A percentile compares a stretch with the other conserved stretches of the same genome.
These are phyloP conservation scores for Phaonia tiefii DNA, from an alignment of 2,888 invertebrate genomes.

Conservation along the genomic window DNA sequence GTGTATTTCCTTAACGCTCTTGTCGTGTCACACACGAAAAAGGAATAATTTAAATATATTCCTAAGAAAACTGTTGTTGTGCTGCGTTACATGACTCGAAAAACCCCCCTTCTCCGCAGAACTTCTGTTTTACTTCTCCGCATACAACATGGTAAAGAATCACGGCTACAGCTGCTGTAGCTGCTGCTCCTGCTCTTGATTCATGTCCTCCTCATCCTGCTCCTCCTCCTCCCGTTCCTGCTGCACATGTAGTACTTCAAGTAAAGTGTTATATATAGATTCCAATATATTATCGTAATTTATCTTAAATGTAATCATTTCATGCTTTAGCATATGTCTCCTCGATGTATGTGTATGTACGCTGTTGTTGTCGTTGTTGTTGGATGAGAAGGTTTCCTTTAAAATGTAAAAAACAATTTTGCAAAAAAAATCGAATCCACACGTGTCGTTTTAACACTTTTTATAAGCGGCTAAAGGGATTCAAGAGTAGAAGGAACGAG, in stretches of 20 bases:
- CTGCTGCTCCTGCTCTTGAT: not conserved
- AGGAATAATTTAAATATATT: slow-evolving; percentile 59
- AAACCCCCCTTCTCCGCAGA: too few relatives aligned
- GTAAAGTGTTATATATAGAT: slow-evolving; percentile 58
- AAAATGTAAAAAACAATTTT: not conserved
- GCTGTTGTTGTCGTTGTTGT: too few relatives aligned
- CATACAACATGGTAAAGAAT: slow-evolving; percentile 30
- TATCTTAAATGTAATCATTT: slow-evolving; percentile 68
- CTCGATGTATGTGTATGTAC: slow-evolving; percentile 1
- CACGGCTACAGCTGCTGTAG: slow-evolving; percentile 47
- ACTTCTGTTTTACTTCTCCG: not conserved
- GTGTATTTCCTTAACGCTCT: not conserved
- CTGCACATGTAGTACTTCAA: not conserved
- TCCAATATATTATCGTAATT: slow-evolving; percentile 68
- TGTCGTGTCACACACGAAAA: slow-evolving; percentile 8
- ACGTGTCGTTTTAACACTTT: slow-evolving; percentile 51
- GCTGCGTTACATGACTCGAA: not conserved
- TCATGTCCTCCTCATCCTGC: slow-evolving; percentile 39
- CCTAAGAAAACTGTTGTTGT: slow-evolving; percentile 34
- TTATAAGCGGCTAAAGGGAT: not conserved
- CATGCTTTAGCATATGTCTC: slow-evolving; percentile 47
- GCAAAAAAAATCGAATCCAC: slow-evolving; percentile 11
- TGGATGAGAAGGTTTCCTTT: not conserved
- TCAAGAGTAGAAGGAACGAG: too few relatives aligned
- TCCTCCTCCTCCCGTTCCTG: not conserved